These are phyloP conservation scores for Charadrius vociferus DNA, from an alignment of 2,113 vertebrate species.

Conservation along the genomic window DNA sequence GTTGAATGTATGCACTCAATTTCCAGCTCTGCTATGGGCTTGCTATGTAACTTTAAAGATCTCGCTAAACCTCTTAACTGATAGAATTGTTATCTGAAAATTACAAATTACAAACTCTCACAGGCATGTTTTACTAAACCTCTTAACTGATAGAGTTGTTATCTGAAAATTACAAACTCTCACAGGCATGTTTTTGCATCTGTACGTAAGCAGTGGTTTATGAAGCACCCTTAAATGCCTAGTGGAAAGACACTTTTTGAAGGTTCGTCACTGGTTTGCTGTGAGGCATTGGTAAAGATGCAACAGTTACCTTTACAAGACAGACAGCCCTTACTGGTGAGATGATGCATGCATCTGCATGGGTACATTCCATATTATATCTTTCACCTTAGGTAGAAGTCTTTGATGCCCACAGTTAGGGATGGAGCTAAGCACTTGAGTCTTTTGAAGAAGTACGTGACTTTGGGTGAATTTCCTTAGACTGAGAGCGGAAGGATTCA, in stretches of 20 bases:
- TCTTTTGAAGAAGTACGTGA: background rate
- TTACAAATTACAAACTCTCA: background rate
- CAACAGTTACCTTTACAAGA: background rate
- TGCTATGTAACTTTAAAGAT: background rate
- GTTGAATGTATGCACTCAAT: background rate
- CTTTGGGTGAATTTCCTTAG: background rate
- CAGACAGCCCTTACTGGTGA: background rate
- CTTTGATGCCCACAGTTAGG: background rate
- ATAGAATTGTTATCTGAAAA: background rate
- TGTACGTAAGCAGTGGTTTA: background rate
- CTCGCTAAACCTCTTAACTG: background rate
- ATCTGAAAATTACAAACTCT: background rate
- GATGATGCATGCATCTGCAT: background rate
- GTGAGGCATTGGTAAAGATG: background rate
- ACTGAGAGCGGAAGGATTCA: background rate
- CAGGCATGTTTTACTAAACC: background rate
- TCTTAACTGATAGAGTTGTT: background rate
- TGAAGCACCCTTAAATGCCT: background rate
- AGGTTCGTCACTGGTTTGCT: background rate
- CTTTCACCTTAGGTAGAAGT: background rate
- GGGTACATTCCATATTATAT: background rate
- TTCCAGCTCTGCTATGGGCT: background rate
- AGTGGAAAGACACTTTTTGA: background rate
- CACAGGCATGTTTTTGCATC: background rate
- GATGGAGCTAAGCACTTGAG: background rate